Conservation (phyloP, 2,888 invertebrate genomes). For the Nymphalis c-album region DNA sequence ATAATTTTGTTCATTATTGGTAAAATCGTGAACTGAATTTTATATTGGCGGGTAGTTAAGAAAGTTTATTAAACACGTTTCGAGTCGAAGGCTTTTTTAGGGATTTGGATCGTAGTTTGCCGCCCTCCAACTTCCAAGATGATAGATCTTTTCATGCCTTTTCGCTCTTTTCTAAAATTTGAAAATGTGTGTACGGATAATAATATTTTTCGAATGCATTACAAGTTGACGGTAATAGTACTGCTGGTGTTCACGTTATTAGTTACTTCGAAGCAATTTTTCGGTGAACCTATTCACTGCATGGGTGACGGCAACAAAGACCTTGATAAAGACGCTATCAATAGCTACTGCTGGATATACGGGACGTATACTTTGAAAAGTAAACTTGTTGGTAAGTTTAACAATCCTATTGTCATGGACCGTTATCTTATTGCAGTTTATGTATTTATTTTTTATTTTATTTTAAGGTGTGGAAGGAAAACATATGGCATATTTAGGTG, state of each 20-base stretch:
- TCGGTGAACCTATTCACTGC: conserved; percentile 92
- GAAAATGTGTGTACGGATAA: conserved; percentile 88
- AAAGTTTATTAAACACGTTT: not conserved
- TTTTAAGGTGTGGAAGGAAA: conserved; percentile 71
- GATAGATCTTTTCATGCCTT: conserved; percentile 85
- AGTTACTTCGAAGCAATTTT: conserved; percentile 90
- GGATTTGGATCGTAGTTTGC: not conserved
- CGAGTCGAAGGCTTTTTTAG: not conserved
- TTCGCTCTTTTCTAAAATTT: conserved; percentile 84
- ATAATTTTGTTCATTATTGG: not conserved
- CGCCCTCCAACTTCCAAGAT: conserved; percentile 52
- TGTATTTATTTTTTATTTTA: not conserved
- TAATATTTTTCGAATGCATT: conserved; percentile 87
- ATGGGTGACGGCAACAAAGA: conserved; percentile 74
- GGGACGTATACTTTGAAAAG: conserved; percentile 85
- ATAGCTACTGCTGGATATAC: conserved; percentile 90
- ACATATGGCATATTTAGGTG: conserved; percentile 77
- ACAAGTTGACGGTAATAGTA: conserved; percentile 86
- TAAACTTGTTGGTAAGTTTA: conserved; percentile 60
- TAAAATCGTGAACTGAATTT: not conserved
- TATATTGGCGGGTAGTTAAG: not conserved
- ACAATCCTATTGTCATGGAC: not conserved
- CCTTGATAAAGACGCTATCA: conserved; percentile 82
- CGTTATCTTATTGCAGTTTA: conserved; percentile 12
- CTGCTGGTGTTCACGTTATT: conserved; percentile 87